These are phyloP conservation scores for Triplophysa siluroides DNA, from an alignment of 2,113 vertebrate species.

Conservation along the genomic window DNA sequence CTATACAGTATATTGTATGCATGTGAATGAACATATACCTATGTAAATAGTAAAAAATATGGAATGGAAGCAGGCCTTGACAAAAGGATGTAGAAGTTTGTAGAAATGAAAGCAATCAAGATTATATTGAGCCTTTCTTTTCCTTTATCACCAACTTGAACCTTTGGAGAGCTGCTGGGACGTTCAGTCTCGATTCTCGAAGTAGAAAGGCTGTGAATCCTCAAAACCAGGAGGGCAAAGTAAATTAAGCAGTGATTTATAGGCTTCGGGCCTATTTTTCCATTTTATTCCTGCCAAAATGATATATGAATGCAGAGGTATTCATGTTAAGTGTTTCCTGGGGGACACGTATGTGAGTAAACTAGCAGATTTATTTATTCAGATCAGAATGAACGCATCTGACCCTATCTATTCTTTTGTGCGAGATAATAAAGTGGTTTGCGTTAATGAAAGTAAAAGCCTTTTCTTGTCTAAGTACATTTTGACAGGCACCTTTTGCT, in stretches of 20 bases:
- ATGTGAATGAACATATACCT: too few relatives aligned
- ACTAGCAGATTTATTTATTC: conserved; percentile 55
- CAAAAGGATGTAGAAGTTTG: neutral
- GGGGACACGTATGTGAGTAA: conserved; percentile 40
- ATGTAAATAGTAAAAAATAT: too few relatives aligned
- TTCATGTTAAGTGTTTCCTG: conserved; percentile 50
- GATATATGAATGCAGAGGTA: conserved; percentile 52
- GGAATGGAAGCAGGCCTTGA: too few relatives aligned
- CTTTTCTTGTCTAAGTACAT: conserved; percentile 17
- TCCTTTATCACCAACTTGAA: neutral
- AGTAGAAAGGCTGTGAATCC: conserved; percentile 43
- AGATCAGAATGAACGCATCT: conserved; percentile 43
- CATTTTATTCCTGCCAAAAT: conserved; percentile 56
- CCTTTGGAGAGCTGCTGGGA: conserved; percentile 32
- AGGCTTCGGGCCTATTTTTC: conserved; percentile 47
- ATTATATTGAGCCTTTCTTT: neutral
- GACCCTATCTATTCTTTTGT: conserved; percentile 46
- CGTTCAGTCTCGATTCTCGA: conserved; percentile 34
- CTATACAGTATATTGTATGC: too few relatives aligned
- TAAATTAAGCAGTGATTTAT: conserved; percentile 59
- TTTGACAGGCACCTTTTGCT: conserved; percentile 37
- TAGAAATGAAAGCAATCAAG: neutral
- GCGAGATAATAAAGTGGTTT: conserved; percentile 44
- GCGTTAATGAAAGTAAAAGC: conserved; percentile 46
- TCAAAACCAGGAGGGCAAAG: conserved; percentile 46